phyloP scores from a whole-genome alignment of 2,888 invertebrate genomes.

The Sericinus montela region DNA sequence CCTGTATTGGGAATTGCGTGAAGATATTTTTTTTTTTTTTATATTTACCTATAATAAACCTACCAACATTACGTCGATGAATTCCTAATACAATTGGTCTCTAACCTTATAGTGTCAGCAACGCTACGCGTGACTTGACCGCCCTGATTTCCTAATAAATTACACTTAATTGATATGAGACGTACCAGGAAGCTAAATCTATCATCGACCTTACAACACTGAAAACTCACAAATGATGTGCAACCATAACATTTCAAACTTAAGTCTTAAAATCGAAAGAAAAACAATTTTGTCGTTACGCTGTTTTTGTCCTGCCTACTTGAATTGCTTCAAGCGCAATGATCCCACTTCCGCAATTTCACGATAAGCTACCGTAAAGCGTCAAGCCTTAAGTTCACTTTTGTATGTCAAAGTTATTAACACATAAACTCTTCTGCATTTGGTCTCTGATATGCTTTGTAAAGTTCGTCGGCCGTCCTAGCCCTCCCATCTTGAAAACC shows the following conservation, averaged over 20 bases:
- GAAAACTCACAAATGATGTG: slow-evolving; percentile 24
- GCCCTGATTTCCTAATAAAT: slow-evolving; percentile 69
- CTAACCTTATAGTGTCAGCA: slow-evolving; percentile 29
- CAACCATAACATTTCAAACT: slow-evolving; percentile 16
- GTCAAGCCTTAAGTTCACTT: slow-evolving; percentile 31
- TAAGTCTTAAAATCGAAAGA: slow-evolving; percentile 30
- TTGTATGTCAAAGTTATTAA: slow-evolving; percentile 27
- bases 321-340: slow-evolving; percentile 71
- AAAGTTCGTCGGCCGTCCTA: slow-evolving; percentile 74
- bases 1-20: too few relatives aligned
- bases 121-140: slow-evolving; percentile 46
- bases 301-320: slow-evolving; percentile 39
- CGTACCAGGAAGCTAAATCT: slow-evolving; percentile 64
- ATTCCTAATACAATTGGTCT: slow-evolving; percentile 21
- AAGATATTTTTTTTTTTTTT: too few relatives aligned
- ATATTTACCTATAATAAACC: too few relatives aligned
- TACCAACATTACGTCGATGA: neutral
- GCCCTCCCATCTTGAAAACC: slow-evolving; percentile 49
- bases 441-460: slow-evolving; percentile 33
- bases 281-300: slow-evolving; percentile 30
- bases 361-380: slow-evolving; percentile 35
- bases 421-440: slow-evolving; percentile 37
- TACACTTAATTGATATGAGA: slow-evolving; percentile 69
- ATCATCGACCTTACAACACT: slow-evolving; percentile 45
- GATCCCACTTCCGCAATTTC: slow-evolving; percentile 57